phyloP scores from a whole-genome alignment of 2,113 vertebrate species.

The Oncorhynchus clarkii region DNA sequence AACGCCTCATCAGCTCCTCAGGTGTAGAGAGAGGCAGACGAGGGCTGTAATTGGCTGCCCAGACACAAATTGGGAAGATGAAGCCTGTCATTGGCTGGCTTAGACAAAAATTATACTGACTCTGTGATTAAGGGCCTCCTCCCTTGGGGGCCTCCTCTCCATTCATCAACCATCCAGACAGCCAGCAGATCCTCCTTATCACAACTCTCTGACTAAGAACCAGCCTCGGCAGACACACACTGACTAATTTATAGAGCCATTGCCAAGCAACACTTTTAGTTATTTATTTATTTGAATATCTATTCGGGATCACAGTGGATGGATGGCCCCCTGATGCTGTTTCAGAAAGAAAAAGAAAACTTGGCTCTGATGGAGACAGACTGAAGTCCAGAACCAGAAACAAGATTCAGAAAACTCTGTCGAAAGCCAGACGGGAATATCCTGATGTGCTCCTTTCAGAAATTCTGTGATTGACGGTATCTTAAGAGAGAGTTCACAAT shows the following conservation, averaged over 20 bases:
- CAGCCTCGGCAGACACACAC: background rate
- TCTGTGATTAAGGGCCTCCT: slow-evolving; percentile 17
- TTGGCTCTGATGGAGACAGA: slow-evolving; percentile 6
- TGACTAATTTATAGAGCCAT: slow-evolving; percentile 25
- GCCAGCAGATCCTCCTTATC: slow-evolving; percentile 13
- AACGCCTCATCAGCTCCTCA: background rate
- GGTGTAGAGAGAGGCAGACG: background rate
- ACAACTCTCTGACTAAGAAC: background rate
- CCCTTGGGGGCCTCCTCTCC: slow-evolving; percentile 2
- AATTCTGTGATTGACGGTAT: slow-evolving; percentile 1
- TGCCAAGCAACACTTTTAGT: slow-evolving; percentile 5
- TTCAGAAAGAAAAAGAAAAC: background rate
- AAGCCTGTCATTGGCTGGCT: background rate
- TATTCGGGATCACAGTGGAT: background rate
- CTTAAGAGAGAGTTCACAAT: slow-evolving; percentile 1
- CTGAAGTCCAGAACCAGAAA: slow-evolving; percentile 1
- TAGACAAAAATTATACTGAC: slow-evolving; percentile 1
- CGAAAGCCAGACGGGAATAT: background rate
- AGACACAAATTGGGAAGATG: background rate
- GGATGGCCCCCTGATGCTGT: background rate
- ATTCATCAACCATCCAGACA: slow-evolving; percentile 8
- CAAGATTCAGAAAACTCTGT: background rate
- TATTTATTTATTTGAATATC: slow-evolving; percentile 27
- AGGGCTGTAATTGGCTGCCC: background rate
- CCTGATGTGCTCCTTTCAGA: background rate